These are phyloP conservation scores for Mythimna loreyi DNA, from an alignment of 2,888 invertebrate species.

Conservation along the genomic window DNA sequence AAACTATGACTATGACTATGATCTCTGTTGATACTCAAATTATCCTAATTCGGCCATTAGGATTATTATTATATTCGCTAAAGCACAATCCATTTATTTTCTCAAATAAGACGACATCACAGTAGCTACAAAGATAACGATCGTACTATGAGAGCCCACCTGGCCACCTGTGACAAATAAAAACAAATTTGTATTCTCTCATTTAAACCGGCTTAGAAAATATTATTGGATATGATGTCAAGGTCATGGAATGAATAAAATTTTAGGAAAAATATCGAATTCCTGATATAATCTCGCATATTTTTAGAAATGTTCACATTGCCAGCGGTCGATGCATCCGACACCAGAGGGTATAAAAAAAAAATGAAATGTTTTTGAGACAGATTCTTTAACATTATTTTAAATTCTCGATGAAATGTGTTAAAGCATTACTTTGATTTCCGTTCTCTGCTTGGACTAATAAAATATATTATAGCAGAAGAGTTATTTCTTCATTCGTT, in stretches of 20 bases:
- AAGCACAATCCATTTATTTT: background rate
- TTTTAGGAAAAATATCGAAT: conserved; percentile 38
- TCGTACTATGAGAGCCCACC: background rate
- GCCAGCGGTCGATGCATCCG: background rate
- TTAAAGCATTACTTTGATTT: background rate
- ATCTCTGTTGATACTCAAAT: background rate
- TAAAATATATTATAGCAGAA: too few species aligned
- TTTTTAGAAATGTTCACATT: conserved; percentile 32
- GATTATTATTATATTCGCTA: background rate
- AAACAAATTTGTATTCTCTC: conserved; percentile 7
- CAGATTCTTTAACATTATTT: background rate
- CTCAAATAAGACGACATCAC: background rate
- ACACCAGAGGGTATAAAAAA: background rate
- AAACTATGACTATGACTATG: too few species aligned
- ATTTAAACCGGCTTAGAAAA: conserved; percentile 27
- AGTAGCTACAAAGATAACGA: background rate
- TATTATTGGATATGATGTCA: conserved; percentile 38
- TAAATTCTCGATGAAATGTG: too few species aligned
- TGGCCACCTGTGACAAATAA: conserved; percentile 26
- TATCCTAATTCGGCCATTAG: too few species aligned
- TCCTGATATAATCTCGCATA: conserved; percentile 22
- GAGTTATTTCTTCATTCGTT: too few species aligned
- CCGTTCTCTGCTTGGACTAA: background rate
- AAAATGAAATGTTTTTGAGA: background rate
- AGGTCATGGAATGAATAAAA: conserved; percentile 11